A percentile compares a stretch with the other conserved stretches of the same genome.
Conservation (phyloP, 2,888 invertebrate genomes). For the Drepana falcataria region DNA sequence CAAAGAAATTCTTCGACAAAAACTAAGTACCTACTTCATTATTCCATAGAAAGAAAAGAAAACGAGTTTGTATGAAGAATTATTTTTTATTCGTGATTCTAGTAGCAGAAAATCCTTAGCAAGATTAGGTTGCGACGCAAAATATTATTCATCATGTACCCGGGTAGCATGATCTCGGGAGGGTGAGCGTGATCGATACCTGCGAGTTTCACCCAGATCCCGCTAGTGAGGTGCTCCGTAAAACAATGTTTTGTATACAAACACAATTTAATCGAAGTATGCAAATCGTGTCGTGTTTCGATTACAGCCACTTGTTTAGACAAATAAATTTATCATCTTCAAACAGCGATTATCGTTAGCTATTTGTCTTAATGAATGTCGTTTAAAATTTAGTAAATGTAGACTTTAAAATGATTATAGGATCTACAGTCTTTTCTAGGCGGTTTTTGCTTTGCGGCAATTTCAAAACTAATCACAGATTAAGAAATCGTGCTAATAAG, state of each 20-base stretch:
- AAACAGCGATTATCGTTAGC: background rate
- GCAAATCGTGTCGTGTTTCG: slow-evolving; percentile 21
- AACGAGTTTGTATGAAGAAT: no score
- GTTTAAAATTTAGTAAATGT: background rate
- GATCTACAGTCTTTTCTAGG: no score
- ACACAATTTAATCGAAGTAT: slow-evolving; percentile 18
- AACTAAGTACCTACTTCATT: no score
- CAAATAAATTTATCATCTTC: background rate
- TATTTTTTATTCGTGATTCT: no score
- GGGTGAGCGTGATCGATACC: background rate
- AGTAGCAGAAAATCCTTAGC: background rate
- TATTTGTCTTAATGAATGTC: slow-evolving; percentile 13
- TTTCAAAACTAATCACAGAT: slow-evolving; percentile 1
- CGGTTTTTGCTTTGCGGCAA: no score
- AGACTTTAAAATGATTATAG: no score
- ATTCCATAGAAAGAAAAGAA: no score
- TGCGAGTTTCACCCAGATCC: slow-evolving; percentile 12
- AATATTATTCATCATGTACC: background rate
- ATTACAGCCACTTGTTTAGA: slow-evolving; percentile 3
- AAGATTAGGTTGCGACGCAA: background rate
- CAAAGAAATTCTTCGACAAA: no score
- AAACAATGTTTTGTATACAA: slow-evolving; percentile 20
- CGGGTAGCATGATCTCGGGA: background rate
- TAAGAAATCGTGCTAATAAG: slow-evolving; percentile 11
- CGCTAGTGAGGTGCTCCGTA: slow-evolving; percentile 6